A percentile compares a stretch with the other conserved stretches of the same genome.
Conservation (phyloP, 2,888 invertebrate species). For the Pterostichus niger region DNA sequence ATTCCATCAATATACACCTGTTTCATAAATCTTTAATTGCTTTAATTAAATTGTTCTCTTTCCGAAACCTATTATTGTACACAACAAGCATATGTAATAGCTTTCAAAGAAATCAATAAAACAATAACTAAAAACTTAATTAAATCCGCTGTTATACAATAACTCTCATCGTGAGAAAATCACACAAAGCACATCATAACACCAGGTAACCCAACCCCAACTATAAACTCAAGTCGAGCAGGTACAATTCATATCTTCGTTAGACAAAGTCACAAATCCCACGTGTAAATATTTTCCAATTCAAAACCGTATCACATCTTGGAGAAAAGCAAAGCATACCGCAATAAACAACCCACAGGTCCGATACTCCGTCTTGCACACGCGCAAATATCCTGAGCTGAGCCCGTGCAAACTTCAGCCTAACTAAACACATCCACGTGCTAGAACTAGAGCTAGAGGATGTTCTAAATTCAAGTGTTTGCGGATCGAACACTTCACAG, state of each 20-base stretch:
- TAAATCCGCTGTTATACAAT: no score
- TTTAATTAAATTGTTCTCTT: no score
- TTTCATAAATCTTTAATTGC: no score
- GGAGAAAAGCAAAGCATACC: conserved; percentile 38
- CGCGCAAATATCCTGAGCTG: neutral
- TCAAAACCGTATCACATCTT: conserved; percentile 57
- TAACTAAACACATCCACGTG: conserved; percentile 59
- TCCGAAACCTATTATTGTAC: no score
- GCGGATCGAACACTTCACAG: conserved; percentile 42
- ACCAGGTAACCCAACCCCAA: conserved; percentile 4
- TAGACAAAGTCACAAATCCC: conserved; percentile 48
- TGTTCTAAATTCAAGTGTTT: conserved; percentile 31
- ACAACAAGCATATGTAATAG: no score
- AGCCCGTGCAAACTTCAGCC: conserved; percentile 10
- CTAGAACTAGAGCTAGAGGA: conserved; percentile 1
- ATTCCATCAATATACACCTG: no score
- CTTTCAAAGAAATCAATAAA: no score
- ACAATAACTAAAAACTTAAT: no score
- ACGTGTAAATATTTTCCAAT: conserved; percentile 48
- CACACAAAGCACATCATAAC: conserved; percentile 18
- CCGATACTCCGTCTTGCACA: conserved; percentile 5
- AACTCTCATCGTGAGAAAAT: conserved; percentile 25
- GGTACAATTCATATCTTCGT: conserved; percentile 45
- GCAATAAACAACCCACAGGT: conserved; percentile 53
- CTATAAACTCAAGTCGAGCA: conserved; percentile 18